Evolutionary conservation across 2,888 invertebrate genomes (phyloP).

Genomic region (Cephus pygmeus): DNA sequence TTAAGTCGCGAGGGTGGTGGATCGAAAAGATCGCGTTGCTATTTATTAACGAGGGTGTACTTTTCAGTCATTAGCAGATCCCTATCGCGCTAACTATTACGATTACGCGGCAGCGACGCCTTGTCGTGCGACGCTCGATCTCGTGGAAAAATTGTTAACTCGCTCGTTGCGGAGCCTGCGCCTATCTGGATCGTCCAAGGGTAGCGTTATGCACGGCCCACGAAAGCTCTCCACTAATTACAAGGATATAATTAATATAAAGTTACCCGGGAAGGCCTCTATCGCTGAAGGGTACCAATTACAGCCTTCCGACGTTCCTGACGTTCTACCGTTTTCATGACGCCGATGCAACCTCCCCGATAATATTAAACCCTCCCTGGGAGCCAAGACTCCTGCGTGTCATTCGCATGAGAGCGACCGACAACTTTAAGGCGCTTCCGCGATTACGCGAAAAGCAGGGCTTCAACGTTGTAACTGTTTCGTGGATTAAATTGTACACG

Average conservation of each 20-base stretch:
- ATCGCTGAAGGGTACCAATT: slow-evolving; percentile 24
- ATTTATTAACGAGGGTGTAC: slow-evolving; percentile 59
- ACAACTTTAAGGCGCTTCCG: neutral
- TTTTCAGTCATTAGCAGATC: slow-evolving; percentile 59
- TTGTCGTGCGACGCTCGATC: neutral
- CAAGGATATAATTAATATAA: slow-evolving; percentile 41
- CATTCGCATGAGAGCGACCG: slow-evolving; percentile 17
- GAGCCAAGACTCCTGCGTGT: slow-evolving; percentile 17
- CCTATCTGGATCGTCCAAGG: neutral
- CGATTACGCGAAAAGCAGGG: neutral
- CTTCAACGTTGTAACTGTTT: neutral
- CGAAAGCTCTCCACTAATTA: slow-evolving; percentile 39
- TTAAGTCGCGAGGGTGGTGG: neutral
- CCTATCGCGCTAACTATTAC: slow-evolving; percentile 58
- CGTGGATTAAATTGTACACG: neutral
- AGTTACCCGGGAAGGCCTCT: neutral
- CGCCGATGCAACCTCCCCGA: slow-evolving; percentile 21
- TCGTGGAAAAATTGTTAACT: neutral
- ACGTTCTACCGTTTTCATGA: neutral
- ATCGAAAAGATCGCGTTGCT: slow-evolving; percentile 51
- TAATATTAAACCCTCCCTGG: neutral
- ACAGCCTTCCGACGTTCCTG: slow-evolving; percentile 21
- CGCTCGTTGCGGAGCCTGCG: neutral
- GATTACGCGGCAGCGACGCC: slow-evolving; percentile 34
- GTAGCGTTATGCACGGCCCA: slow-evolving; percentile 15